Base-by-base conservation (phyloP, 2,113 vertebrate genomes). In the Zonotrichia leucophrys region DNA sequence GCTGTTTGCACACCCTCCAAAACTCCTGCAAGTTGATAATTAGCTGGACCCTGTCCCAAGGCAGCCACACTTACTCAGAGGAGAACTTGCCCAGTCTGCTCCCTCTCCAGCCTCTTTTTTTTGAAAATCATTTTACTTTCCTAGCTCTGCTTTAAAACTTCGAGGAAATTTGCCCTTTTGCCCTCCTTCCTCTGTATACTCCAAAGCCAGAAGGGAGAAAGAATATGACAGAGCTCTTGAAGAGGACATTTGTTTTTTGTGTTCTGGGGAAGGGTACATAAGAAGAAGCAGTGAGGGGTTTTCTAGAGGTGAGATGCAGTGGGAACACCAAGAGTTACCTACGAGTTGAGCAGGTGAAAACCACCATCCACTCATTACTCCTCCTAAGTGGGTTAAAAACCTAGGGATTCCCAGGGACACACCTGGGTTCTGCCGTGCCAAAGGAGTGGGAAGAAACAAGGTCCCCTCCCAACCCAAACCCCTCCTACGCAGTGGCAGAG, bases 341-440 rank as follows among this genome's bases (percentile, higher is more conserved):
- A 30, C 0, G 1, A 76, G 67, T 9, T 37, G 76, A 30, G 52
- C 89, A 90, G 93, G 89, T 91, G 91, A 89, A 96, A 87, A 90
- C 78, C 80, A 92, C 77, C 86, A 86, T 88, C 70, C 41, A 30
- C 52, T 70, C n/a, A 12, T 93, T 68, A 94, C 50, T 37, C 25
- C 75, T 87, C 59, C 62, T 58, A 49, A 83, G 72, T 4, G 18
- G 88, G 77, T 91, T 90, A 60, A 94, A 95, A 94, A 27, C 72
- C 60, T 21, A 89, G 90, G 96, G 94, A 92, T 94, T 96, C 95
- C 92, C 92, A 96, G 90, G 83, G 92, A 96, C 92, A 87, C 96
- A 96, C 94, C 95, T 96, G 90, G 69, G 31, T 10, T 95, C 78
- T 85, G 53, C 68, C 56, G 93, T 93, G 94, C 95, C 92, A 90